Percentiles rank a stretch among this genome's conserved stretches.
phyloP scores from a whole-genome alignment of 2,113 vertebrate genomes.

The Pseudorhombus dupliciocellatus region DNA sequence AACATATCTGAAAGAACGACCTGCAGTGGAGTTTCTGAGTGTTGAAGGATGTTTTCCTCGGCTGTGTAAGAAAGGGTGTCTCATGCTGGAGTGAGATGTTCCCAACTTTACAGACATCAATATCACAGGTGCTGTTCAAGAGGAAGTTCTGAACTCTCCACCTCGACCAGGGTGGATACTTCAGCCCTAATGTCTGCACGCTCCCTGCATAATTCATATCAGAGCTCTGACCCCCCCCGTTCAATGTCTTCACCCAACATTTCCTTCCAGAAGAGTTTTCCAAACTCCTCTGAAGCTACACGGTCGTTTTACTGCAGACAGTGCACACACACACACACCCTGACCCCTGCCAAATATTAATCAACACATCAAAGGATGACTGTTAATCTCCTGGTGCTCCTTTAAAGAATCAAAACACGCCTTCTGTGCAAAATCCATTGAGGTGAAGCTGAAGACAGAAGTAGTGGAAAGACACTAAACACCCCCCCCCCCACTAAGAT shows the following conservation, averaged over 20 bases:
- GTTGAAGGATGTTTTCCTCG: too few relatives aligned
- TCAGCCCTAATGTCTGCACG: conserved; percentile 13
- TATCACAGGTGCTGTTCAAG: conserved; percentile 6
- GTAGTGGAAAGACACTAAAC: too few relatives aligned
- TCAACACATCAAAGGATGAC: too few relatives aligned
- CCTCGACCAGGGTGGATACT: conserved; percentile 9
- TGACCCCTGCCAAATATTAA: too few relatives aligned
- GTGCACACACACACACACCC: not conserved
- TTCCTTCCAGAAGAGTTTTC: conserved; percentile 3
- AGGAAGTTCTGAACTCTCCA: not conserved
- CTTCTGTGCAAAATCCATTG: too few relatives aligned
- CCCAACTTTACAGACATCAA: not conserved
- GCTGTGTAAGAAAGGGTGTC: not conserved
- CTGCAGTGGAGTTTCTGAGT: too few relatives aligned
- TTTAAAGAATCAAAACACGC: too few relatives aligned
- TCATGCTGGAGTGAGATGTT: not conserved
- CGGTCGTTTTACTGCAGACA: not conserved
- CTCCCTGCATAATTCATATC: conserved; percentile 29
- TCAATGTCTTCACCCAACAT: conserved; percentile 7
- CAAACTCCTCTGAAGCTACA: conserved; percentile 9
- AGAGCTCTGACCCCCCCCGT: not conserved
- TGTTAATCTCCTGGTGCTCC: too few relatives aligned
- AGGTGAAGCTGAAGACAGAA: too few relatives aligned
- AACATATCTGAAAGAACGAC: too few relatives aligned
- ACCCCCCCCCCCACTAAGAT: too few relatives aligned